Conservation (phyloP, 2,797 vertebrate genomes). For the Anniella stebbinsi region DNA sequence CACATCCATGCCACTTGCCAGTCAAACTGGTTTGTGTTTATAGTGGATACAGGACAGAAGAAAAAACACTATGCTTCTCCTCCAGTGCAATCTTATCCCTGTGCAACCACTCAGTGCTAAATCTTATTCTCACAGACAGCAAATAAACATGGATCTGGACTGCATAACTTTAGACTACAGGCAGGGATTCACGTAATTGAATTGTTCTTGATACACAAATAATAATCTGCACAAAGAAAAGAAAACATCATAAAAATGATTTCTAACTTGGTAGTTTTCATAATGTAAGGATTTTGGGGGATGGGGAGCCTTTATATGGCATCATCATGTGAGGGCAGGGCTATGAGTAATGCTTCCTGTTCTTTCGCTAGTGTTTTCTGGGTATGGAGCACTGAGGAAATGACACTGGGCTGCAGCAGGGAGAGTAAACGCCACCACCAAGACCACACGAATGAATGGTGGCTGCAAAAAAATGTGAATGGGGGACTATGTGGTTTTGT, state of each 20-base stretch:
- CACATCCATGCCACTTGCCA: conserved; percentile 1
- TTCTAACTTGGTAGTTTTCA: background rate
- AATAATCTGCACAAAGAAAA: background rate
- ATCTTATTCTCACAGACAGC: background rate
- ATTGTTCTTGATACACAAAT: background rate
- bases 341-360: background rate
- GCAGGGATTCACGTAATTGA: background rate
- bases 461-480: background rate
- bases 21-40: background rate
- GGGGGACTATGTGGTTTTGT: background rate
- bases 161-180: background rate
- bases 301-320: background rate
- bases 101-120: background rate
- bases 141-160: background rate
- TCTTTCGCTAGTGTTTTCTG: background rate
- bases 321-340: background rate
- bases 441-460: no score
- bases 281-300: background rate
- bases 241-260: background rate
- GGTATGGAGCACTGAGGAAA: background rate
- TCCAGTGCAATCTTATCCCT: conserved; percentile 23
- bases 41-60: conserved; percentile 36
- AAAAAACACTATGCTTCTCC: conserved; percentile 5
- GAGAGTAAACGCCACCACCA: background rate
- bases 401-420: background rate